Percentiles rank a stretch among this genome's conserved stretches.
These are phyloP conservation scores for Micronycteris hirsuta DNA, from an alignment of 2,113 vertebrate genomes.

Conservation along the genomic window DNA sequence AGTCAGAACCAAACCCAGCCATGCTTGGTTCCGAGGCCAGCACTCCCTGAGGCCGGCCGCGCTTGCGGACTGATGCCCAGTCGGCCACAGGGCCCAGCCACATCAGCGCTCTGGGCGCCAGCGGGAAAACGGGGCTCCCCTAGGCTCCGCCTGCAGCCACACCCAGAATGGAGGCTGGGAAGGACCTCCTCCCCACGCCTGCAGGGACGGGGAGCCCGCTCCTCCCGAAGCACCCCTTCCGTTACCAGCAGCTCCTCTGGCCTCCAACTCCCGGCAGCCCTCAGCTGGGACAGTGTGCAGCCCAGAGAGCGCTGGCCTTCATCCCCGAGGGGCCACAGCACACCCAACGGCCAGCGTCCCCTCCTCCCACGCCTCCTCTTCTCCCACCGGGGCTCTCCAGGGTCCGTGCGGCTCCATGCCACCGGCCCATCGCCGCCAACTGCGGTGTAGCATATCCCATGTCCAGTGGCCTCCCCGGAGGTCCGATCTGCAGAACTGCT, in stretches of 20 bases:
- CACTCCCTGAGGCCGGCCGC: not conserved
- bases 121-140: not conserved
- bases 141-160: not conserved
- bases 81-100: not conserved
- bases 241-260: not conserved
- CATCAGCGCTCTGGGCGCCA: fast-evolving
- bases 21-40: not conserved
- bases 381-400: not conserved
- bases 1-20: not conserved
- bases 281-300: fast-evolving
- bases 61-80: fast-evolving
- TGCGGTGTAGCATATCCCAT: fast-evolving
- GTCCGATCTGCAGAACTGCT: not conserved
- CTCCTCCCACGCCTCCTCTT: not conserved
- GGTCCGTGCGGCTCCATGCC: too few relatives aligned
- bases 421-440: not conserved
- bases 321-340: fast-evolving
- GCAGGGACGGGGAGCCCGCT: not conserved
- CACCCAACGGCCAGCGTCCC: fast-evolving
- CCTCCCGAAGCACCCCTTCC: not conserved
- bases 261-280: not conserved
- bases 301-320: not conserved
- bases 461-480: fast-evolving
- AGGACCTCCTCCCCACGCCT: not conserved
- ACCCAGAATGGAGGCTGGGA: not conserved